A percentile compares a stretch with the other conserved stretches of the same genome.
Conservation (phyloP, 2,113 vertebrate species). For the Trachemys scripta region DNA sequence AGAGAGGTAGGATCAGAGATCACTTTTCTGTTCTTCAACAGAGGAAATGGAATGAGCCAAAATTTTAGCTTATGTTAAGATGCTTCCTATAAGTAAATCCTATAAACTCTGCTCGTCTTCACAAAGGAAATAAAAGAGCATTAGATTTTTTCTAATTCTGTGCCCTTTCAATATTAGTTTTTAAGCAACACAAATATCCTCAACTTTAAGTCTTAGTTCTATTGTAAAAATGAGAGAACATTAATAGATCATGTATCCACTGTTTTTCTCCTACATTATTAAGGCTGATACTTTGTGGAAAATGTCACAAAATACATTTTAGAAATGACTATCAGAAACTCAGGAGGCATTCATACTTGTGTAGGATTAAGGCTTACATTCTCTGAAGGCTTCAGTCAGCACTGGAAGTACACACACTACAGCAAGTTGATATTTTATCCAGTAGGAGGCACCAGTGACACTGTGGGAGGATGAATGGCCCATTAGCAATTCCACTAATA, state of each 20-base stretch:
- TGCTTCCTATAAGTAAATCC: background rate
- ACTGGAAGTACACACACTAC: background rate
- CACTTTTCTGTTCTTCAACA: constrained; percentile 18
- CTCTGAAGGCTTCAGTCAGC: background rate
- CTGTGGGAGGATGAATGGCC: background rate
- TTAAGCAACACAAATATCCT: background rate
- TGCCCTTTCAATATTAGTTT: background rate
- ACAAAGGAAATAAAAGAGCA: background rate
- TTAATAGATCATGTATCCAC: background rate
- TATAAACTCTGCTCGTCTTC: background rate
- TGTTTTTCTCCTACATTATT: background rate
- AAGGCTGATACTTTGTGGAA: background rate
- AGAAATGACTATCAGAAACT: background rate
- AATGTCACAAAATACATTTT: background rate
- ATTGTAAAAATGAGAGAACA: background rate
- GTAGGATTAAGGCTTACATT: background rate
- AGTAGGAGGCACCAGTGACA: background rate
- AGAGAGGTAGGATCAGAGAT: constrained; percentile 10
- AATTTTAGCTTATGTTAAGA: background rate
- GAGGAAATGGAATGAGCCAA: background rate
- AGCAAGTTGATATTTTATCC: background rate
- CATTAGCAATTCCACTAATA: background rate
- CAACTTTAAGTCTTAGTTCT: background rate
- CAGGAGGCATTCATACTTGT: background rate
- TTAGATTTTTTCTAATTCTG: background rate